Evolutionary conservation across 2,113 vertebrate genomes (phyloP).

Genomic region (Clarias magur): DNA sequence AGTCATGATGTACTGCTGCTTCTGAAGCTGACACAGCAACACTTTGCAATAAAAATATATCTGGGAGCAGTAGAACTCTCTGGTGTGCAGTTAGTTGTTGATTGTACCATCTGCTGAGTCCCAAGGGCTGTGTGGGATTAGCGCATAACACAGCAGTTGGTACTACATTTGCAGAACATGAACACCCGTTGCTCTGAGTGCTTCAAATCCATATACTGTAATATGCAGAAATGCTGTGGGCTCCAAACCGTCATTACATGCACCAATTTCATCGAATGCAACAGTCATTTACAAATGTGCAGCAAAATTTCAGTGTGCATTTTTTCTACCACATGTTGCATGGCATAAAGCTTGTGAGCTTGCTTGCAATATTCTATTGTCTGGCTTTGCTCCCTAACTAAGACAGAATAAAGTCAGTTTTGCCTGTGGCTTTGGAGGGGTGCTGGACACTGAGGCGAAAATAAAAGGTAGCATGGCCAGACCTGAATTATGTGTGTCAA

Average conservation of each 20-base stretch:
- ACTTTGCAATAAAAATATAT: background rate
- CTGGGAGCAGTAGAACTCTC: slow-evolving; percentile 19
- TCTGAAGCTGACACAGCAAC: background rate
- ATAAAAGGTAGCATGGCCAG: too few relatives aligned
- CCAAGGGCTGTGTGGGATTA: slow-evolving; percentile 19
- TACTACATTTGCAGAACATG: background rate
- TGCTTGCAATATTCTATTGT: too few relatives aligned
- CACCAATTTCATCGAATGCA: background rate
- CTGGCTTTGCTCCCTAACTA: too few relatives aligned
- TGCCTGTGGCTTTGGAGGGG: too few relatives aligned
- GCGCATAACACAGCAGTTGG: background rate
- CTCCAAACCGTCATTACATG: background rate
- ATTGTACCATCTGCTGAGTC: slow-evolving; percentile 54
- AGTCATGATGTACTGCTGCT: background rate
- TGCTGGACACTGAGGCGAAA: too few relatives aligned
- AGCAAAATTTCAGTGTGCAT: background rate
- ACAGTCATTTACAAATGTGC: background rate
- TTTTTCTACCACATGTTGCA: background rate
- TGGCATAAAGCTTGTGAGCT: too few relatives aligned
- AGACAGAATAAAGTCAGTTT: too few relatives aligned
- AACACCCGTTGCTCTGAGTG: background rate
- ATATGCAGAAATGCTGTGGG: background rate
- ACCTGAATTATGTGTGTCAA: too few relatives aligned
- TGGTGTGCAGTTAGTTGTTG: slow-evolving; percentile 10
- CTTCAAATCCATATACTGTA: background rate